These are phyloP conservation scores for Trigoniulus corallinus DNA, from an alignment of 1,140 invertebrate genomes.

Conservation along the genomic window DNA sequence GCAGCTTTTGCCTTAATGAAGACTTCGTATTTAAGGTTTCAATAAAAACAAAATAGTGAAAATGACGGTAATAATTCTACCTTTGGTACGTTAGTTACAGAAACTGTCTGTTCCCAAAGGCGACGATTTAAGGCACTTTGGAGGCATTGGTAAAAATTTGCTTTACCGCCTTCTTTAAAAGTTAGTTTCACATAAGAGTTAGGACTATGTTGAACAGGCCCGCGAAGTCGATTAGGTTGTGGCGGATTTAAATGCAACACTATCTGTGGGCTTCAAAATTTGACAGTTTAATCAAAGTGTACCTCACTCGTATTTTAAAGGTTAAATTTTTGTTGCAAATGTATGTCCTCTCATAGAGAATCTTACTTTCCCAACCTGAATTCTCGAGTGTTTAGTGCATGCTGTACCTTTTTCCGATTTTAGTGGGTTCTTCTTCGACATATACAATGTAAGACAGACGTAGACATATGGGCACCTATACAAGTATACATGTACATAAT, in stretches of 20 bases:
- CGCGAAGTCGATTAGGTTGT: constrained; percentile 43
- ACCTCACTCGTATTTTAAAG: not conserved
- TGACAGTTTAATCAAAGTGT: not conserved
- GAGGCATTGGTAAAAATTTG: constrained; percentile 40
- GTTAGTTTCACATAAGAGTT: constrained; percentile 67
- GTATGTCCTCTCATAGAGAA: too few species aligned
- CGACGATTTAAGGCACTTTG: constrained; percentile 30
- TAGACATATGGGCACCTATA: constrained; percentile 46
- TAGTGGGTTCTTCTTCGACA: constrained; percentile 60
- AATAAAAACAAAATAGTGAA: constrained; percentile 19
- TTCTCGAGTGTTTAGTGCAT: too few species aligned
- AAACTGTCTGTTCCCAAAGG: constrained; percentile 23
- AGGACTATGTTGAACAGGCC: constrained; percentile 50
- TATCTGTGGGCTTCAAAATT: constrained; percentile 58
- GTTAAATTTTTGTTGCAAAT: too few species aligned
- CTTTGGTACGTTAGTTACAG: constrained; percentile 17
- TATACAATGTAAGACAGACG: constrained; percentile 50
- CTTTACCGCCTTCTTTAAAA: constrained; percentile 65
- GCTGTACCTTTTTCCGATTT: constrained; percentile 36
- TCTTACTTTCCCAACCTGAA: too few species aligned
- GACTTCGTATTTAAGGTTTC: constrained; percentile 48
- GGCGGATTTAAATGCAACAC: constrained; percentile 56
- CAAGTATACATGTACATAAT: constrained; percentile 23
- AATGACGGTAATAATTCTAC: not conserved
- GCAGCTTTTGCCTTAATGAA: too few species aligned